Conservation (phyloP, 1,140 invertebrate species). For the Brachionus asplanchnoidis region DNA sequence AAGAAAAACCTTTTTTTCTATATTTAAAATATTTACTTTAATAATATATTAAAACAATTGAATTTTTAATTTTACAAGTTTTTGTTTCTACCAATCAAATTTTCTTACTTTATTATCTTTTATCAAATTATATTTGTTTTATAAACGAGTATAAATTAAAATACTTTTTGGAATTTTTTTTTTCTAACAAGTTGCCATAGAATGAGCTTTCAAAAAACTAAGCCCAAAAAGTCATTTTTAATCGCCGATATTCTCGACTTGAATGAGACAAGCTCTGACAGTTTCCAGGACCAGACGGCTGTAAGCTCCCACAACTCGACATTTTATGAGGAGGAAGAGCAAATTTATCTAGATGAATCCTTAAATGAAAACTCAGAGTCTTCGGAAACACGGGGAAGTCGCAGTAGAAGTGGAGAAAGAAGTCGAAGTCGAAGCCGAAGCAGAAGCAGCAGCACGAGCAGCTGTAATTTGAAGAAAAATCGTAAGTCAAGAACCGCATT, state of each 20-base stretch:
- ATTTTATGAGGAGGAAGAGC: background rate
- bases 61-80: constrained; percentile 21
- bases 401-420: background rate
- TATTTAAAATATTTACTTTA: constrained; percentile 33
- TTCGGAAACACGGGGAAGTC: background rate
- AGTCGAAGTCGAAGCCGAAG: background rate
- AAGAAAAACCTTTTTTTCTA: background rate
- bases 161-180: background rate
- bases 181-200: background rate
- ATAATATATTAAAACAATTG: background rate
- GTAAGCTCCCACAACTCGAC: background rate
- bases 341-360: background rate
- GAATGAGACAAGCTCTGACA: background rate
- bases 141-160: background rate
- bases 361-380: background rate
- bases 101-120: background rate
- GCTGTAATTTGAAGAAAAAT: constrained; percentile 71
- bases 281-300: background rate
- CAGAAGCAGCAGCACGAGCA: background rate
- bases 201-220: constrained; percentile 27
- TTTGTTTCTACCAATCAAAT: constrained; percentile 7
- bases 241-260: background rate
- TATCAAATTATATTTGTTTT: constrained; percentile 18
- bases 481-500: constrained; percentile 95
- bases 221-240: constrained; percentile 11